phyloP scores from a whole-genome alignment of 2,888 invertebrate species.

The Odontothrips loti region DNA sequence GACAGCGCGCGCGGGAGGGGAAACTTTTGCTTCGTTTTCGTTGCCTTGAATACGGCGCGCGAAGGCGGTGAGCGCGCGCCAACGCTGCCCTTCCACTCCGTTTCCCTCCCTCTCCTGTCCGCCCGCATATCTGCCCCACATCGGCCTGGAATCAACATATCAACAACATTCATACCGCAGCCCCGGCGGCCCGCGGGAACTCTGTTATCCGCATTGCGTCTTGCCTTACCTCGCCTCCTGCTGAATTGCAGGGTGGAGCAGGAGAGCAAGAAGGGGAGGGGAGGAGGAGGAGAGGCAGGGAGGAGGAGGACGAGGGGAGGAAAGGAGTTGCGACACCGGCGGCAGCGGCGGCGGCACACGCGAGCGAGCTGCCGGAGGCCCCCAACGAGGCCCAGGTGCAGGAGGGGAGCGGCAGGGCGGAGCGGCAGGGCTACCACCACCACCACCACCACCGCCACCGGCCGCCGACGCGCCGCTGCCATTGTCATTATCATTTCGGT shows the following conservation, averaged over 20 bases:
- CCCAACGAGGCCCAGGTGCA: background rate
- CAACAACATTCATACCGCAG: slow-evolving; percentile 12
- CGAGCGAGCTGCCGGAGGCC: background rate
- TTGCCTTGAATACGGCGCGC: background rate
- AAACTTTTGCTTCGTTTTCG: background rate
- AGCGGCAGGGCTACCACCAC: background rate
- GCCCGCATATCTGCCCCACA: background rate
- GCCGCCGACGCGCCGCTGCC: background rate
- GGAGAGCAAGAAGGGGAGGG: background rate
- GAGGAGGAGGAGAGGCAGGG: background rate
- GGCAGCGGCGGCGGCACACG: background rate
- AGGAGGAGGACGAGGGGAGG: too few species aligned
- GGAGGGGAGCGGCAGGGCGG: background rate
- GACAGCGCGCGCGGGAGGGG: background rate
- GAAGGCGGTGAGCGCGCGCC: background rate
- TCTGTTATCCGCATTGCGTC: background rate
- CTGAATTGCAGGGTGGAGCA: background rate
- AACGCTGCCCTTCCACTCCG: background rate
- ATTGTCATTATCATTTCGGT: too few species aligned
- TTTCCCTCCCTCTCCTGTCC: too few species aligned
- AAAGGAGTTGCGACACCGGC: background rate
- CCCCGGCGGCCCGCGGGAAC: background rate
- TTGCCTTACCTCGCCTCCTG: background rate
- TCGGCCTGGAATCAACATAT: slow-evolving; percentile 19
- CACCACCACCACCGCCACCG: background rate